Evolutionary conservation across 2,888 invertebrate species (phyloP), one percentile per base, ranked within the genome.

Genomic region (Clostera curtula): DNA sequence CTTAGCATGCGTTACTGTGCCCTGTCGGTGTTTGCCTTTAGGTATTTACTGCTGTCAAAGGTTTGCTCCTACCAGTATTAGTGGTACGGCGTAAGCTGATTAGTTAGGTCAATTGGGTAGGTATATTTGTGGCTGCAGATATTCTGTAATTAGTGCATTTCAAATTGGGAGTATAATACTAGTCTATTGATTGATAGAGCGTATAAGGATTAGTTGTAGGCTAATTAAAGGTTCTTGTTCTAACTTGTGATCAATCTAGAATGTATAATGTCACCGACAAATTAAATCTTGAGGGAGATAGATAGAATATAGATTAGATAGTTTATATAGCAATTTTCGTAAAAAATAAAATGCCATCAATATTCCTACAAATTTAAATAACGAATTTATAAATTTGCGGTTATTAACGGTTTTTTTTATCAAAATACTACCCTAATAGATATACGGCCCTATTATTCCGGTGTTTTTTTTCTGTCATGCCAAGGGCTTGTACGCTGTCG

Each of bases 381-480:
- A n/a, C n/a, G n/a, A 58, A 64, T 52, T 46, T 41, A 34, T 44
- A 59, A 69, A 66, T 68, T 67, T 49, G 74, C 60, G 75, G 74
- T 68, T 62, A 59, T 41, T 19, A 31, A 50, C 62, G 44, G 45
- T 43, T 31, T 19, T 10, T 25, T 31, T 36, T 68, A n/a, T n/a
- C n/a, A n/a, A n/a, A n/a, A n/a, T n/a, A n/a, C n/a, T 60, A 36
- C 57, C 60, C 49, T 25, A 44, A 46, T 18, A 38, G n/a, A n/a
- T n/a, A n/a, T n/a, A n/a, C n/a, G n/a, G n/a, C n/a, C n/a, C 24
- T 35, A 55, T 55, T 45, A 36, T 34, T 46, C 38, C 58, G 56
- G 53, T 56, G 53, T 47, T 35, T 49, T 41, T 35, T 47, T 53
- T 56, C 65, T 61, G n/a, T n/a, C n/a, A n/a, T 54, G 51, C 54